Percentiles rank a stretch among this genome's conserved stretches.
These are phyloP conservation scores for Tetragnatha versicolor DNA, from an alignment of 1,140 invertebrate genomes.

Conservation along the genomic window DNA sequence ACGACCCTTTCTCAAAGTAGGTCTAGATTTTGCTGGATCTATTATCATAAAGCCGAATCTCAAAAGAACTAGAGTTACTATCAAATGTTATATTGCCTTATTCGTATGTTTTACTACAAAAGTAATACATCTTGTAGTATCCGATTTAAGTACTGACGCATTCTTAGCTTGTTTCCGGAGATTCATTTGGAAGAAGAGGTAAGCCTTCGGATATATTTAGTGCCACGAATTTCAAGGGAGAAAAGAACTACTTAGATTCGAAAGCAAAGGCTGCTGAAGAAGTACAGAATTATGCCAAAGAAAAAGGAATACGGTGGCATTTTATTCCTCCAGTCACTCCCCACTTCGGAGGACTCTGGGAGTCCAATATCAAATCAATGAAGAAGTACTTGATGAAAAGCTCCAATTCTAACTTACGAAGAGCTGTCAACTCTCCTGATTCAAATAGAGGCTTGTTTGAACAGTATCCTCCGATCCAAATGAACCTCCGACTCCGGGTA, in stretches of 20 bases:
- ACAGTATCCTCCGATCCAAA: conserved; percentile 7
- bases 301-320: background rate
- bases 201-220: background rate
- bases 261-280: background rate
- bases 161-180: conserved; percentile 58
- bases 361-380: conserved; percentile 1
- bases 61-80: conserved; percentile 59
- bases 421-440: background rate
- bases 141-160: conserved; percentile 61
- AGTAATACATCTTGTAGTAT: conserved; percentile 53
- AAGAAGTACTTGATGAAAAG: conserved; percentile 29
- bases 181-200: conserved; percentile 8
- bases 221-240: background rate
- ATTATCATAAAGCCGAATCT: background rate
- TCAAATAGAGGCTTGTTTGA: conserved; percentile 34
- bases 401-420: conserved; percentile 1
- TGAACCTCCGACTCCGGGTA: background rate
- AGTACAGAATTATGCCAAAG: background rate
- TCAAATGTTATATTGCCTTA: conserved; percentile 60
- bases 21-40: background rate
- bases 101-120: conserved; percentile 26
- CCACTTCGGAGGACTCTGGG: conserved; percentile 29
- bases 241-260: background rate
- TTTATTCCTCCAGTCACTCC: background rate
- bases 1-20: background rate